Base-by-base conservation (phyloP, 2,113 vertebrate species). In the Odontesthes bonariensis region DNA sequence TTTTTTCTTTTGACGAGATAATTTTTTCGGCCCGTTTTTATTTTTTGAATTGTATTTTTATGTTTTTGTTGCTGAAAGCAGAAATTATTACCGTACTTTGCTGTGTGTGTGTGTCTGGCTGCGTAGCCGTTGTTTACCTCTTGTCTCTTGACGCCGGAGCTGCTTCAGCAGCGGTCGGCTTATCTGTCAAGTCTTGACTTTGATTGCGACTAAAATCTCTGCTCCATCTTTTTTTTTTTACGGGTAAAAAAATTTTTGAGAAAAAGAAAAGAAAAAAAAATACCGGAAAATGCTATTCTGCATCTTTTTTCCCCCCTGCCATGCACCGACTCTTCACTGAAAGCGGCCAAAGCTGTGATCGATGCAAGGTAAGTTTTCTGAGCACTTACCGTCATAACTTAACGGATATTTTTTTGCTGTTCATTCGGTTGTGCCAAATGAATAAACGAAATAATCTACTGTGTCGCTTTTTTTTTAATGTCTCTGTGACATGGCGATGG, bases 201-300 rank as follows among this genome's bases (percentile, higher is more conserved):
- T 23, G 91, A 92, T 73, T 91, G 79, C 92, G 82, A 86, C 80
- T 86, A 85, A 89, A n/a, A 85, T 86, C 77, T 75, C 73, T 81
- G 75, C 83, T 79, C 75, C 82, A 76, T 85, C 68, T 85, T 88
- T 27, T 27, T 93, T 94, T 95, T 27, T 93, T 94, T 95, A 96
- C 94, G 95, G 95, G 95, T 95, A 91, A 95, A 91, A 92, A n/a
- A n/a, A n/a, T n/a, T 55, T 86, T 68, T 75, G 44, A 82, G 79
- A 85, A 82, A 74, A 83, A 51, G 6, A 58, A 81, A 76, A 84
- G 77, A 71, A 82, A 58, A 81, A 76, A 84, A 78, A 71, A 82
- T 79, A 73, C 70, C 67, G 86, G 69, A 84, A 70, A 81, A 88
- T 85, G 82, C 59, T 84, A 84, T 88, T 90, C 69, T 84, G 79